Evolutionary conservation across 2,113 vertebrate species (phyloP), one percentile per base, ranked within the genome.

Genomic region (Jacana jacana): DNA sequence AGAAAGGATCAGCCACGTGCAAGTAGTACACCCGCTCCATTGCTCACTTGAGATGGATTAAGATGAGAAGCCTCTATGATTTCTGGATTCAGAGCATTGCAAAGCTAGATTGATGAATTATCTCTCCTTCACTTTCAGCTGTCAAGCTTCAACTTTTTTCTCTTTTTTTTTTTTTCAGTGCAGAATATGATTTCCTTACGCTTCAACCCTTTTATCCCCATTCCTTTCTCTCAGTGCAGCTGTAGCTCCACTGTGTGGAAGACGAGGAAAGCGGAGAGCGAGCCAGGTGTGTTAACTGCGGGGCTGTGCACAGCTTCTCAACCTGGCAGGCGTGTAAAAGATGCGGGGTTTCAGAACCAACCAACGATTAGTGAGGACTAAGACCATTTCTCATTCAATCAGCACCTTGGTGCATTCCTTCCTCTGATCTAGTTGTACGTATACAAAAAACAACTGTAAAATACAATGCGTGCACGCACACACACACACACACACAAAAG

Each of bases 221-320:
- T 54, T 49, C 30, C 17, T 46, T 65, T 87, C 61, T 72, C 86
- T 94, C 12, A 44, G 89, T 96, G 98, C 86, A 96, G 96, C 92
- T 93, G 97, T 31, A 98, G 98, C 98, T 98, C 98, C 98, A 96
- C 98, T 97, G 94, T 97, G 98, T 98, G 98, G 98, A 97, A 97
- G 95, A 91, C 9, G 14, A 51, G 71, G 81, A 96, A 93, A 97
- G 83, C 17, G 71, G 44, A 81, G 52, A 54, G 60, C 19, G 65
- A 44, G 68, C 16, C 55, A 92, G 83, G 94, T 86, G 39, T 39
- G 46, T 15, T 64, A 90, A 73, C 77, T 90, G 57, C 3, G 2
- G 14, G 48, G 12, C 6, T 48, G 16, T 8, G 40, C 16, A 30
- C 35, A 71, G 61, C 46, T 22, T 52, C 77, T 66, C 49, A 73